Base-by-base conservation (phyloP, 2,113 vertebrate genomes). In the Oncorhynchus tshawytscha region DNA sequence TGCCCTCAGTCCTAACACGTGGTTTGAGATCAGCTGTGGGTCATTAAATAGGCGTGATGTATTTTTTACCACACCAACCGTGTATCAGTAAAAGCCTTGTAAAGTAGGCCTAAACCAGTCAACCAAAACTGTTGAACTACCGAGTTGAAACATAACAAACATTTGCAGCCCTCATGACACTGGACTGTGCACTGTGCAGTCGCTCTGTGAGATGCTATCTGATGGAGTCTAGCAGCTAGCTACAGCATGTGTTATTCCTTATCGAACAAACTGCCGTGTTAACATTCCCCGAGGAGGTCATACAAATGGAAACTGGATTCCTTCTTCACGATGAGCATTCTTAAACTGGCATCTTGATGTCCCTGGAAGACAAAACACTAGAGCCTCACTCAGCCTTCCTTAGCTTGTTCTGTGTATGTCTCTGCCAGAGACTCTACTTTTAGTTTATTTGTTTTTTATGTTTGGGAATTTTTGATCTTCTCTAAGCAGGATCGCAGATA, bases 281-380 rank as follows among this genome's bases (percentile, higher is more conserved):
- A 60, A 80, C 74, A 16, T 82, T 86, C 74, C 75, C 81, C 60
- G n/a, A 73, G 78, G 79, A 81, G 70, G 39, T 85, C 85, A 87
- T 62, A 79, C 84, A 85, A 86, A 83, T 80, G 62, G 73, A 82
- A 84, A 89, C 86, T 73, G 34, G 80, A 86, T 91, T 90, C 81
- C 69, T 88, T 78, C 70, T 54, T 62, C 20, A 65, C 79, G n/a
- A 22, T 76, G 31, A 78, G 49, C 74, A 72, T 67, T 78, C 82
- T 68, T 72, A 69, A 77, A 78, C 49, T 45, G 71, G 66, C 62
- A 74, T 73, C 22, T 3, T 11, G 12, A 4, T 72, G 74, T 22
- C 45, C 54, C 78, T 79, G 54, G 39, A 34, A 87, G 74, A 74
- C 79, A 73, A 73, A 79, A 80, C 24, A 62, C 45, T 68, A 73